Percentiles rank a stretch among this genome's conserved stretches.
These are phyloP conservation scores for Apocrypta bakeri DNA, from an alignment of 1,140 invertebrate genomes.

Conservation along the genomic window DNA sequence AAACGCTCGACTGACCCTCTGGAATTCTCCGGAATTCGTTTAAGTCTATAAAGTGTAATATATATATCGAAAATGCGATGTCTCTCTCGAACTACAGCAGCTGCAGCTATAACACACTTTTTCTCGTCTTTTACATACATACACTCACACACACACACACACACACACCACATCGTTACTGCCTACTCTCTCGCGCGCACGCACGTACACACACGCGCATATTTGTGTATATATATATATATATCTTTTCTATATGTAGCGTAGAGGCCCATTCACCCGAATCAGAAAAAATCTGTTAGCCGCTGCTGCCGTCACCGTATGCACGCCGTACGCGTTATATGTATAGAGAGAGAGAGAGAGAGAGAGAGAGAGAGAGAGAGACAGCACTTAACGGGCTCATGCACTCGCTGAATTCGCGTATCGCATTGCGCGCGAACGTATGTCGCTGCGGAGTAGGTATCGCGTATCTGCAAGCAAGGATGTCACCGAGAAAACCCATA, in stretches of 20 bases:
- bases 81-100: background rate
- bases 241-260: background rate
- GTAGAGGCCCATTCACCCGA: constrained; percentile 70
- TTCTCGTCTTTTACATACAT: background rate
- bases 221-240: no score
- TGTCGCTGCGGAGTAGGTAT: constrained; percentile 53
- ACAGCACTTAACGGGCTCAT: constrained; percentile 31
- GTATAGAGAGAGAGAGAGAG: no score
- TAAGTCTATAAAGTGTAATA: background rate
- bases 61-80: constrained; percentile 7
- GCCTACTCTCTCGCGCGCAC: no score
- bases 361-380: background rate
- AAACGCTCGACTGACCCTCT: background rate
- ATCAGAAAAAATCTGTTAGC: constrained; percentile 68
- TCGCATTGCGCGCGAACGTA: constrained; percentile 48
- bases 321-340: no score
- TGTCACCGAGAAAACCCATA: constrained; percentile 1
- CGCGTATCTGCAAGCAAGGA: constrained; percentile 31
- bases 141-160: no score
- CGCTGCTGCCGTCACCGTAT: background rate
- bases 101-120: background rate
- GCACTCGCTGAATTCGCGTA: constrained; percentile 43
- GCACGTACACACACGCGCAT: no score
- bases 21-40: background rate
- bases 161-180: no score